phyloP scores from a whole-genome alignment of 37 sponge, comb jelly and placozoan genomes.

The Chondrosia reniformis region DNA sequence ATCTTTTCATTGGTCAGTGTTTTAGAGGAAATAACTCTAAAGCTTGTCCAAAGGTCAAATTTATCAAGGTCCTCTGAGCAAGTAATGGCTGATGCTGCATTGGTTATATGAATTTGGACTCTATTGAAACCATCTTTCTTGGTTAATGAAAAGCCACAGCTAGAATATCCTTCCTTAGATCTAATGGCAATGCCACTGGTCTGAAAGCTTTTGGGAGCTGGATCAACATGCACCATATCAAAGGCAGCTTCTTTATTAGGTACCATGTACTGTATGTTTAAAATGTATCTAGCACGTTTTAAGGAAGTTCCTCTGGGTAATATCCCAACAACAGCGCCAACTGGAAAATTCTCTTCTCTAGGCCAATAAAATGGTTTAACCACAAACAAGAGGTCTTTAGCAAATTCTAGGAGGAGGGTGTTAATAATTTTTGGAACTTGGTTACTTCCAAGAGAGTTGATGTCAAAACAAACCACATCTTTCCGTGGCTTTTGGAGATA shows the following conservation, averaged over 20 bases:
- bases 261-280: slow-evolving; percentile 7
- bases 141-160: too few species aligned
- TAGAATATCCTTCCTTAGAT: background rate
- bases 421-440: slow-evolving; percentile 50
- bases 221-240: background rate
- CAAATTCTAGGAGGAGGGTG: slow-evolving; percentile 35
- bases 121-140: too few species aligned
- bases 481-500: background rate
- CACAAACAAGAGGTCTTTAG: slow-evolving; percentile 48
- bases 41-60: too few species aligned
- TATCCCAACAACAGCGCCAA: slow-evolving; percentile 46
- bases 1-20: too few species aligned
- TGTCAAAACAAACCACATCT: slow-evolving; percentile 48
- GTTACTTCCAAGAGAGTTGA: background rate
- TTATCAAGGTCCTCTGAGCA: too few species aligned
- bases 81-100: too few species aligned
- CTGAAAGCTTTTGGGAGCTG: background rate
- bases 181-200: background rate
- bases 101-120: too few species aligned
- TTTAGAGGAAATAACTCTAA: too few species aligned
- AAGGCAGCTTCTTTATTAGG: background rate
- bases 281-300: slow-evolving; percentile 27
- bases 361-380: slow-evolving; percentile 42
- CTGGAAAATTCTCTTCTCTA: slow-evolving; percentile 35
- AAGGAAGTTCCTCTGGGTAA: slow-evolving; percentile 36